Percentiles rank a stretch among this genome's conserved stretches.
These are phyloP conservation scores for Pardalotus punctatus DNA, from an alignment of 2,113 vertebrate genomes.

Conservation along the genomic window DNA sequence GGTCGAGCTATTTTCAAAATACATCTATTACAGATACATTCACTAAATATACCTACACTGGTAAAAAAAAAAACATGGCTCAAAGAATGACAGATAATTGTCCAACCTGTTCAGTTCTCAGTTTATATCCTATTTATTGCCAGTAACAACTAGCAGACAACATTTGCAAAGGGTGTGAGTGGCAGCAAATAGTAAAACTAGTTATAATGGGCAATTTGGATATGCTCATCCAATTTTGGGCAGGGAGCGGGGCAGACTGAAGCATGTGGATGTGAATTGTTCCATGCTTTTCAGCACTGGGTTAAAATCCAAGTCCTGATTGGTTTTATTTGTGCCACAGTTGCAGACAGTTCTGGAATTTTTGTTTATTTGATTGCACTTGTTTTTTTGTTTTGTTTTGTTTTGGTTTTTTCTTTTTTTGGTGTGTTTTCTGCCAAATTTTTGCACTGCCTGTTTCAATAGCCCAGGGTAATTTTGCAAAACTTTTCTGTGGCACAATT, in stretches of 20 bases:
- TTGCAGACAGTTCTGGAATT: not conserved
- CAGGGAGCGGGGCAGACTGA: not conserved
- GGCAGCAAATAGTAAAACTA: not conserved
- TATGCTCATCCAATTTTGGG: fast-evolving
- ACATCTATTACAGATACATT: not conserved
- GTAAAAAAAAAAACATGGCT: not conserved
- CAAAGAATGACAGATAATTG: not conserved
- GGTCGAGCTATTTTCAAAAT: not conserved
- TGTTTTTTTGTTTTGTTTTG: not conserved
- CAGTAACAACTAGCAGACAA: not conserved
- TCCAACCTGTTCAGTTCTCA: not conserved
- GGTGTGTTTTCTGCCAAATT: not conserved
- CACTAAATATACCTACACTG: not conserved
- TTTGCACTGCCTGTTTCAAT: not conserved
- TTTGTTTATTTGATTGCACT: not conserved
- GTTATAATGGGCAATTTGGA: not conserved
- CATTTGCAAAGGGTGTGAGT: not conserved
- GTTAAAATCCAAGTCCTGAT: not conserved
- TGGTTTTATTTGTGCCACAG: not conserved
- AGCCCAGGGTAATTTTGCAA: not conserved
- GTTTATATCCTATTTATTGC: not conserved
- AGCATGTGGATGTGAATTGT: not conserved
- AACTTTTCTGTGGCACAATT: not conserved
- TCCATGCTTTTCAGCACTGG: not conserved
- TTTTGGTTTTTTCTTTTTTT: not conserved